Evolutionary conservation across 1,140 invertebrate species (phyloP), one percentile per base, ranked within the genome.

Genomic region (Anadara kagoshimensis): DNA sequence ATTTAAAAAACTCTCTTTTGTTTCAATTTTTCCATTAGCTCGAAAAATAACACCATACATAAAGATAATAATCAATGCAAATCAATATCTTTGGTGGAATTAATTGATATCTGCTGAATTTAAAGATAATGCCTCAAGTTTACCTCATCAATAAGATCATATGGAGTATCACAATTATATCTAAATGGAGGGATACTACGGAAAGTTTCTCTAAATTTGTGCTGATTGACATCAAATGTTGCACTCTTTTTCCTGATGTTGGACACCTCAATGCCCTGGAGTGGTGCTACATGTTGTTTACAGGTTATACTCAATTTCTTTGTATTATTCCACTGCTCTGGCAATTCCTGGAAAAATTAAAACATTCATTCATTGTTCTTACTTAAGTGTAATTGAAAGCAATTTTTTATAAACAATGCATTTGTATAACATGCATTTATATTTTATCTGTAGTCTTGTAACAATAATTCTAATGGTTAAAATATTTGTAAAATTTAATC

Each of bases 311-410:
- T 95, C 63, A 98, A 92, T 89, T 98, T 98, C 90, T 98, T 98
- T 2, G 95, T 97, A 75, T 96, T 95, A 64, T 93, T 93, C 97
- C 97, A 99, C 87, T 97, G 95, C 85, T 98, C 96, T 22, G 97
- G 97, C 71, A 98, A 88, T 90, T 98, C 96, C 93, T 97, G 90
- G 49, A 20, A 56, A 53, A 18, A 22, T 4, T n/a, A n/a, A 26
- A 0, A 20, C 1, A 51, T 0, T 20, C 0, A 51, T 20, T 51
- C 18, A 16, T 20, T 0, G 5, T 1, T 18, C 18, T 51, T 36
- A 3, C 2, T 36, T 2, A 36, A 36, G 29, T 36, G 29, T 36
- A 36, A 36, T 36, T 7, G n/a, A 36, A 36, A 36, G 29, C 29
- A 36, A 36, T 36, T 36, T 36, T n/a, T n/a, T n/a, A n/a, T n/a